phyloP scores from a whole-genome alignment of 1,140 invertebrate genomes.

The Drosophila burlai region DNA sequence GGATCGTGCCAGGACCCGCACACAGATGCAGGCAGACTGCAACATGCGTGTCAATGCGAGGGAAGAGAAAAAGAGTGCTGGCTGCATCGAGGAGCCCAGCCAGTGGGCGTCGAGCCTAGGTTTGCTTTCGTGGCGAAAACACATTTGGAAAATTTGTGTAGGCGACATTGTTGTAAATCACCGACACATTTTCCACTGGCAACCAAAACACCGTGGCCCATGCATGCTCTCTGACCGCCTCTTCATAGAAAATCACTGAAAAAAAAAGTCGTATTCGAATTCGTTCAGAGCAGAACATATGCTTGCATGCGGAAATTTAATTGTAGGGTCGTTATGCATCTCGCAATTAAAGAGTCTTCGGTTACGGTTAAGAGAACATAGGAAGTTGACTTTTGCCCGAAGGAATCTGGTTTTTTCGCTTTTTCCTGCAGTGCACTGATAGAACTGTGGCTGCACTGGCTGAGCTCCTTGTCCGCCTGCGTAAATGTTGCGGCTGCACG shows the following conservation, averaged over 20 bases:
- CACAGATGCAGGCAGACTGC: slow-evolving; percentile 63
- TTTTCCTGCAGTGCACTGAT: slow-evolving; percentile 26
- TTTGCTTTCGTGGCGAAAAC: slow-evolving; percentile 80
- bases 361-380: background rate
- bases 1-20: slow-evolving; percentile 47
- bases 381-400: background rate
- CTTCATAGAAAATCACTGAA: slow-evolving; percentile 20
- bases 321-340: background rate
- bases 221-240: slow-evolving; percentile 20
- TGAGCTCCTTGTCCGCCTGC: slow-evolving; percentile 48
- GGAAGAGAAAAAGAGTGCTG: slow-evolving; percentile 10
- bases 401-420: background rate
- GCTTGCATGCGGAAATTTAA: background rate
- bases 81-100: slow-evolving; percentile 7
- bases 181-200: slow-evolving; percentile 75
- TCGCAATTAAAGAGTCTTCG: background rate
- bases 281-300: background rate
- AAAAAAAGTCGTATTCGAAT: background rate
- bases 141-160: slow-evolving; percentile 83
- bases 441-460: slow-evolving; percentile 3
- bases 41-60: slow-evolving; percentile 76
- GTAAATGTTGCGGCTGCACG: slow-evolving; percentile 74
- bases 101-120: slow-evolving; percentile 29
- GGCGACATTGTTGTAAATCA: slow-evolving; percentile 82
- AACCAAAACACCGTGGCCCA: slow-evolving; percentile 39